A percentile compares a stretch with the other conserved stretches of the same genome.
phyloP scores from a whole-genome alignment of 1,140 invertebrate genomes.

The Meloidogyne chitwoodi region DNA sequence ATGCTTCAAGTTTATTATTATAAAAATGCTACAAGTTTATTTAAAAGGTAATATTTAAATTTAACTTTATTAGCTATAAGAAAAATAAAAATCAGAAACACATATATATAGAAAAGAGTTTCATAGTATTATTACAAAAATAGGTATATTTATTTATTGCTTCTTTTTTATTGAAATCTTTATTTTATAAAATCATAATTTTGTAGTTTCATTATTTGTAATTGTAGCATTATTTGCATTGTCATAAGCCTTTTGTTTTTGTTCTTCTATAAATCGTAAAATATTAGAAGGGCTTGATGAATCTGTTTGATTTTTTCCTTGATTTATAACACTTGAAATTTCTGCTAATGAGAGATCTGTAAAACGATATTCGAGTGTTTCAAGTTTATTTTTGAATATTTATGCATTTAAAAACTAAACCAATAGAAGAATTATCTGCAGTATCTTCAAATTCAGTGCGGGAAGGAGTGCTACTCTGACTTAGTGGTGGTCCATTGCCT shows the following conservation, averaged over 20 bases:
- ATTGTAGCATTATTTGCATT: not conserved
- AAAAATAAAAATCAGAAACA: no score
- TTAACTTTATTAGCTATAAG: not conserved
- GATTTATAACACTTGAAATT: conserved; percentile 2
- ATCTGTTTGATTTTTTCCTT: not conserved
- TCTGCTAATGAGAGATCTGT: conserved; percentile 17
- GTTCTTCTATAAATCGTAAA: conserved; percentile 16
- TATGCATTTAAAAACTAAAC: not conserved
- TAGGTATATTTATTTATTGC: not conserved
- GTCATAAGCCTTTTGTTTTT: conserved; percentile 10
- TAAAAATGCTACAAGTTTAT: not conserved
- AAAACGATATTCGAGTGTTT: not conserved
- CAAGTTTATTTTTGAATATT: not conserved
- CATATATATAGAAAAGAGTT: no score
- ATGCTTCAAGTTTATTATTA: not conserved
- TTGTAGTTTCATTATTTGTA: not conserved
- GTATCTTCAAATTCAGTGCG: conserved; percentile 1
- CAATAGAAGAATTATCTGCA: not conserved
- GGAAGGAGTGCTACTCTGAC: not conserved
- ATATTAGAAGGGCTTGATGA: conserved; percentile 12
- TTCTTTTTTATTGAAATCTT: not conserved
- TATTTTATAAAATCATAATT: not conserved
- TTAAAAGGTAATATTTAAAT: not conserved
- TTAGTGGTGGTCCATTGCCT: not conserved
- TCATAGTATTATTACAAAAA: not conserved